Percentiles rank a stretch among this genome's conserved stretches.
phyloP scores from a whole-genome alignment of 2,797 vertebrate genomes.

The Cynodonichthys magdalenae region DNA sequence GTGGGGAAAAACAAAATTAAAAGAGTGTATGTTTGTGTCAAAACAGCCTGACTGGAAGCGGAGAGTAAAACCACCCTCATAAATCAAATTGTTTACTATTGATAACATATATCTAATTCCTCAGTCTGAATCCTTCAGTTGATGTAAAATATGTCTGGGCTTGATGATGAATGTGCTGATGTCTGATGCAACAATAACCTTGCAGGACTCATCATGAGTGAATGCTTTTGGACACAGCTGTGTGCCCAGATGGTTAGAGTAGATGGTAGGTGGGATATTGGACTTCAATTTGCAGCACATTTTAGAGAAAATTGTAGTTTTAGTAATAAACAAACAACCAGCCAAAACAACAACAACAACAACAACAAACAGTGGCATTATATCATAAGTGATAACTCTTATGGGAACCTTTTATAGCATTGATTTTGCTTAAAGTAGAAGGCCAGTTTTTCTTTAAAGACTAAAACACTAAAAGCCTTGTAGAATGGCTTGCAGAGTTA shows the following conservation, averaged over 20 bases:
- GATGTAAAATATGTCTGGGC: conserved; percentile 54
- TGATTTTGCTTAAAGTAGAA: conserved; percentile 4
- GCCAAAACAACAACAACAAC: too few species aligned
- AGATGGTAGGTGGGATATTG: conserved; percentile 3
- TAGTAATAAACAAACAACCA: too few species aligned
- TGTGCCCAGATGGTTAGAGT: conserved; percentile 16
- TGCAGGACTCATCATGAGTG: conserved; percentile 46
- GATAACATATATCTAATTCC: conserved; percentile 66
- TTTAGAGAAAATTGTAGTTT: conserved; percentile 5
- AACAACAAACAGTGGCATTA: not conserved
- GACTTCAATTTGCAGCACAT: conserved; percentile 11
- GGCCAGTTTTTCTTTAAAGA: conserved; percentile 5
- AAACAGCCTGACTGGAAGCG: conserved; percentile 29
- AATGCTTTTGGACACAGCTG: conserved; percentile 38
- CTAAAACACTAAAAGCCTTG: not conserved
- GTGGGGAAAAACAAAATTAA: conserved; percentile 38
- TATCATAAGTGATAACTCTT: too few species aligned
- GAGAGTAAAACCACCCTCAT: conserved; percentile 52
- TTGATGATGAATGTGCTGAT: conserved; percentile 62
- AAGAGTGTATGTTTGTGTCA: conserved; percentile 1
- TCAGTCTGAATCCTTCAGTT: conserved; percentile 62
- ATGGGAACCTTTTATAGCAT: not conserved
- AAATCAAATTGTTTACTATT: conserved; percentile 68
- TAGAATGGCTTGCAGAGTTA: conserved; percentile 10
- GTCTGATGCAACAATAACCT: conserved; percentile 65